phyloP scores from a whole-genome alignment of 2,888 invertebrate genomes.

The Strigamia maritima region DNA sequence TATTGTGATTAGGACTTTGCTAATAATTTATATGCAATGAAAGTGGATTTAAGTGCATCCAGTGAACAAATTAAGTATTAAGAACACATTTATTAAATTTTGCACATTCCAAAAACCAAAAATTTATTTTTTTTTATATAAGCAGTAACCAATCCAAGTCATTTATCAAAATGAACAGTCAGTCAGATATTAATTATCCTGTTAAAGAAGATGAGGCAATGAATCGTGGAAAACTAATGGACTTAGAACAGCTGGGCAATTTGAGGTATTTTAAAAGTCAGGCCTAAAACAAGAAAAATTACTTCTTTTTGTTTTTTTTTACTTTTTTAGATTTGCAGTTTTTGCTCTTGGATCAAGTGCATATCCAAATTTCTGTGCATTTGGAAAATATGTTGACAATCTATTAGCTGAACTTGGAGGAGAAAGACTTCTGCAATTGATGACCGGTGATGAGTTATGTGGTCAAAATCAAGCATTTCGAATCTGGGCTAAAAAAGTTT shows the following conservation, averaged over 20 bases:
- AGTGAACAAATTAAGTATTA: neutral
- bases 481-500: slow-evolving; percentile 85
- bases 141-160: slow-evolving; percentile 53
- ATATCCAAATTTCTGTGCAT: slow-evolving; percentile 94
- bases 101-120: neutral
- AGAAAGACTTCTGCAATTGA: slow-evolving; percentile 48
- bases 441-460: slow-evolving; percentile 51
- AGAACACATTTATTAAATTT: too few species aligned
- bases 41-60: slow-evolving; percentile 60
- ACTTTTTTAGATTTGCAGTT: slow-evolving; percentile 73
- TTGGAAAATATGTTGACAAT: slow-evolving; percentile 60
- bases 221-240: slow-evolving; percentile 61
- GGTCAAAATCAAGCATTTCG: slow-evolving; percentile 56
- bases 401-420: slow-evolving; percentile 49
- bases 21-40: slow-evolving; percentile 69
- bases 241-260: slow-evolving; percentile 86
- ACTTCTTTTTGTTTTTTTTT: neutral
- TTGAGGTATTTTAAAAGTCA: slow-evolving; percentile 62
- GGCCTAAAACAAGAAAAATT: neutral
- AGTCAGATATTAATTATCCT: slow-evolving; percentile 55
- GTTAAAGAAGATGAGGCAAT: neutral
- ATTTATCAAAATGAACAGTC: slow-evolving; percentile 85
- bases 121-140: slow-evolving; percentile 21
- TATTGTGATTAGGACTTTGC: slow-evolving; percentile 63
- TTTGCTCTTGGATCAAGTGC: slow-evolving; percentile 93